phyloP scores from a whole-genome alignment of 2,888 invertebrate genomes.

The Oasisia sp. region DNA sequence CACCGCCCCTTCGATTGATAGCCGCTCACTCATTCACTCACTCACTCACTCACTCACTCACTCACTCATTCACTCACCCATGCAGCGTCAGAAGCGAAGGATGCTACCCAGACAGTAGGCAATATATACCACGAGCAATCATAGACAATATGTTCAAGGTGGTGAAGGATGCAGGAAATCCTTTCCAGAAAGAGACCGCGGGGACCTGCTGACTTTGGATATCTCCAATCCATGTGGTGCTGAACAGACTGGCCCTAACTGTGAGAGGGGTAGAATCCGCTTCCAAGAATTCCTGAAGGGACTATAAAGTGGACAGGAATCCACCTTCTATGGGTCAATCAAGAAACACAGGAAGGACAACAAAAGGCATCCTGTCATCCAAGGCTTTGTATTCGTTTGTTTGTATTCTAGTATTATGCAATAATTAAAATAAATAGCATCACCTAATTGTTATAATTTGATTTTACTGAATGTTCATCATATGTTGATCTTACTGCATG shows the following conservation, averaged over 20 bases:
- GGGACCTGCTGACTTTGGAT: slow-evolving; percentile 7
- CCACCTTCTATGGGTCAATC: neutral
- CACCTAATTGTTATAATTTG: too few relatives aligned
- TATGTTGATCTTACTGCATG: too few relatives aligned
- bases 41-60: too few relatives aligned
- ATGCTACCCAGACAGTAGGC: neutral
- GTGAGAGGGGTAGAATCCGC: neutral
- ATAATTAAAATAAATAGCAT: too few relatives aligned
- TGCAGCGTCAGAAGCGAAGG: neutral
- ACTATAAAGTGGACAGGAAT: neutral
- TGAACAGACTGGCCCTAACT: neutral
- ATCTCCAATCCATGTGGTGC: neutral
- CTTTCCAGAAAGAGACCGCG: neutral
- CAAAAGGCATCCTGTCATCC: neutral
- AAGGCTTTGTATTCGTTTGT: too few relatives aligned
- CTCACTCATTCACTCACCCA: neutral
- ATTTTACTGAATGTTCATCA: too few relatives aligned
- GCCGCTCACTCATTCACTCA: too few relatives aligned
- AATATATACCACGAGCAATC: slow-evolving; percentile 27
- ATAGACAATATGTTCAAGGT: neutral
- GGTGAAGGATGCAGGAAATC: neutral
- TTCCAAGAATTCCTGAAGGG: slow-evolving; percentile 24
- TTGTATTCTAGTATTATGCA: too few relatives aligned
- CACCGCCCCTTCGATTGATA: too few relatives aligned
- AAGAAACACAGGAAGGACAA: slow-evolving; percentile 24